A percentile compares a stretch with the other conserved stretches of the same genome.
phyloP scores from a whole-genome alignment of 2,888 invertebrate species.

The Lysandra bellargus region DNA sequence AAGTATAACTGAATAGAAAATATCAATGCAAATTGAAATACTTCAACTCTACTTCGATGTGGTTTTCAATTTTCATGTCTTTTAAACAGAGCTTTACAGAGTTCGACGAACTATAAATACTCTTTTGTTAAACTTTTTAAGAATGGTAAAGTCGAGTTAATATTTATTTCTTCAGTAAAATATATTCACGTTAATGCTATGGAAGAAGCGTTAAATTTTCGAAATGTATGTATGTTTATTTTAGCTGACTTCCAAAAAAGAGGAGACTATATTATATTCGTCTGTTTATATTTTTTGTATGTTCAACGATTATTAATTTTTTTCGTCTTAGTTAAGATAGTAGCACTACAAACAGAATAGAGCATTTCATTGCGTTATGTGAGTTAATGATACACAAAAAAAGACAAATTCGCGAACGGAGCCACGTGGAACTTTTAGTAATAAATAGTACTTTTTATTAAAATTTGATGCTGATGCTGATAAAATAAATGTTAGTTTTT shows the following conservation, averaged over 20 bases:
- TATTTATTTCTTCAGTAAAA: not conserved
- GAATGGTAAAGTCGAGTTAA: not conserved
- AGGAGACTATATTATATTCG: no score
- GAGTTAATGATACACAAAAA: not conserved
- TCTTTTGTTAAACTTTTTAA: conserved; percentile 1
- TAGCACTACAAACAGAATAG: no score
- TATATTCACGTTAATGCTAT: no score
- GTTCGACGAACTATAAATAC: not conserved
- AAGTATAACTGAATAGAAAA: not conserved
- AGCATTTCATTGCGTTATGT: no score
- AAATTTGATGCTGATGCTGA: not conserved
- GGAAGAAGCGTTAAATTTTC: not conserved
- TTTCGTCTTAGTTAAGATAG: no score
- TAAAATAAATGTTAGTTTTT: not conserved
- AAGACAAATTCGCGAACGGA: not conserved
- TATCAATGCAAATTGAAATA: not conserved
- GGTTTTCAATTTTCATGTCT: not conserved
- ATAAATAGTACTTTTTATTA: not conserved
- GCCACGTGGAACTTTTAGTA: not conserved
- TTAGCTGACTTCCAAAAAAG: no score
- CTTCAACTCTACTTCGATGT: not conserved
- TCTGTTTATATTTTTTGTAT: no score
- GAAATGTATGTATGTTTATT: not conserved
- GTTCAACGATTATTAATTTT: no score
- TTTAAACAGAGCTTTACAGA: conserved; percentile 1